Evolutionary conservation across 2,888 invertebrate genomes (phyloP).

Genomic region (Colletes collaris): DNA sequence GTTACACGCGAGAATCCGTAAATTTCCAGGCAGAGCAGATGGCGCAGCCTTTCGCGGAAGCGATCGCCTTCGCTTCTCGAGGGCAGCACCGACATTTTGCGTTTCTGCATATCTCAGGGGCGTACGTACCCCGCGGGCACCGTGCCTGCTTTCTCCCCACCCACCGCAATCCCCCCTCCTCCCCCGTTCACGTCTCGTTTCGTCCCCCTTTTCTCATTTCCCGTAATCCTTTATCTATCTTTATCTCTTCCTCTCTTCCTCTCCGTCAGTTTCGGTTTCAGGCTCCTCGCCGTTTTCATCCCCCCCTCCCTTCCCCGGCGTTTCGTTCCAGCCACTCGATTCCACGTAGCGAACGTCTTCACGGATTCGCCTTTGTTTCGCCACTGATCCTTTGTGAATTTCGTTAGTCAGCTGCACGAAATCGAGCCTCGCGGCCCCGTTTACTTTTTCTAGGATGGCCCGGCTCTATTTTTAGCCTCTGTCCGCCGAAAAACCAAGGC

Average conservation of each 20-base stretch:
- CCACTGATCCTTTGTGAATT: conserved; percentile 75
- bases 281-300: conserved; percentile 34
- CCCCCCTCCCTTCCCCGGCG: neutral
- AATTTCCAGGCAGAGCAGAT: conserved; percentile 66
- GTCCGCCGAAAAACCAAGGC: conserved; percentile 66
- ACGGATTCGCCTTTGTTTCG: conserved; percentile 75
- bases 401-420: conserved; percentile 77
- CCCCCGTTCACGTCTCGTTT: conserved; percentile 10
- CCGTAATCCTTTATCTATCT: neutral
- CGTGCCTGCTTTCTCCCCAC: conserved; percentile 28
- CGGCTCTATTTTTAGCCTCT: conserved; percentile 74
- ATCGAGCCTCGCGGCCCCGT: conserved; percentile 62
- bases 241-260: neutral
- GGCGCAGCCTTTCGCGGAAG: conserved; percentile 67
- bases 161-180: neutral
- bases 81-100: conserved; percentile 46
- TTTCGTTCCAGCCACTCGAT: neutral
- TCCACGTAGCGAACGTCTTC: conserved; percentile 56
- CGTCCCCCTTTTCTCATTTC: conserved; percentile 18
- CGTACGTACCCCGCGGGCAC: conserved; percentile 59
- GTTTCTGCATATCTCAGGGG: conserved; percentile 66
- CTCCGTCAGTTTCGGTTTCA: conserved; percentile 28
- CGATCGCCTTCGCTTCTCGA: conserved; percentile 64
- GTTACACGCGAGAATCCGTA: conserved; percentile 52
- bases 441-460: conserved; percentile 76